Conservation (phyloP, 35 echinoderm and acorn worm species). For the Apostichopus californicus region DNA sequence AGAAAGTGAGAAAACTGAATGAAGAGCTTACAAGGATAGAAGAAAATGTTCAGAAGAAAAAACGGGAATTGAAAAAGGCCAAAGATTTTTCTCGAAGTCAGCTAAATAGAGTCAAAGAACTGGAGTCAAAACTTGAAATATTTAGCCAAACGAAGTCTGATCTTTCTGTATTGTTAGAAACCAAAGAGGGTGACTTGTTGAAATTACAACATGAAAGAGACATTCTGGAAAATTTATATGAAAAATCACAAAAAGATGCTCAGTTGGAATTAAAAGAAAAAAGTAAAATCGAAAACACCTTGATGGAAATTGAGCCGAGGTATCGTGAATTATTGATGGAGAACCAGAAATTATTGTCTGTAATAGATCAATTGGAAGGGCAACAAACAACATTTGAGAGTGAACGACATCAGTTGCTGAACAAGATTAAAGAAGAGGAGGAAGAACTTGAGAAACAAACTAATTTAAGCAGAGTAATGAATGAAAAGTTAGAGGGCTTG, state of each 20-base stretch:
- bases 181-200: background rate
- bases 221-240: constrained; percentile 28
- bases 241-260: constrained; percentile 1
- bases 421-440: background rate
- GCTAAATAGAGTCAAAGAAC: background rate
- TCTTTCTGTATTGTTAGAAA: background rate
- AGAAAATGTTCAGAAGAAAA: background rate
- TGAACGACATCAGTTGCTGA: background rate
- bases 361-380: background rate
- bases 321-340: constrained; percentile 27
- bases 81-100: background rate
- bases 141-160: background rate
- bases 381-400: background rate
- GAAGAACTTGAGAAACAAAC: background rate
- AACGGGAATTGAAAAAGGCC: background rate
- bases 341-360: constrained; percentile 1
- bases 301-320: constrained; percentile 9
- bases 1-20: background rate
- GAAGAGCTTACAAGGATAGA: background rate
- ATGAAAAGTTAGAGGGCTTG: background rate
- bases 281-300: background rate
- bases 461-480: background rate
- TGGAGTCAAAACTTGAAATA: background rate
- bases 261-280: background rate
- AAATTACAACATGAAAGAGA: constrained; percentile 33